phyloP scores from a whole-genome alignment of 2,888 invertebrate species.

The Amiota communis region DNA sequence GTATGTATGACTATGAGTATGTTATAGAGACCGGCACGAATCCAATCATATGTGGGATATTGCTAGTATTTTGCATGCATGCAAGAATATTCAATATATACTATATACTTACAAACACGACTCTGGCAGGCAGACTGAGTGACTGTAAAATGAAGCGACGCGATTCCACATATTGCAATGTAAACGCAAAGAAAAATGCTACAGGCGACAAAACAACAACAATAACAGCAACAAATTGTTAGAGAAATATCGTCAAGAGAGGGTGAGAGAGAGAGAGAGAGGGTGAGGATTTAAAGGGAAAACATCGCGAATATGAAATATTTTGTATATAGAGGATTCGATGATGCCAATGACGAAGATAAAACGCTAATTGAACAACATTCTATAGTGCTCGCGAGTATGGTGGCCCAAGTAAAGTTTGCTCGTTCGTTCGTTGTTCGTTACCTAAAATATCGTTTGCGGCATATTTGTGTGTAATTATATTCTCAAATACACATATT shows the following conservation, averaged over 20 bases:
- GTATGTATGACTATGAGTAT: too few species aligned
- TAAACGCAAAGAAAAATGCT: constrained; percentile 16
- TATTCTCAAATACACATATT: constrained; percentile 35
- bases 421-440: constrained; percentile 8
- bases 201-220: neutral
- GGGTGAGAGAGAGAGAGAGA: too few species aligned
- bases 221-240: constrained; percentile 7
- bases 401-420: neutral
- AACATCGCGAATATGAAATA: too few species aligned
- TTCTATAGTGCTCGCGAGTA: constrained; percentile 38
- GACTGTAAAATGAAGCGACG: constrained; percentile 14
- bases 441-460: constrained; percentile 22
- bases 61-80: too few species aligned
- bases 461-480: constrained; percentile 29
- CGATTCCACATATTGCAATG: neutral
- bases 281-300: too few species aligned
- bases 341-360: neutral
- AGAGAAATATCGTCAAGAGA: neutral
- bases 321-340: too few species aligned
- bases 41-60: too few species aligned
- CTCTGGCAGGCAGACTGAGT: neutral
- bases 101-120: too few species aligned
- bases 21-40: too few species aligned
- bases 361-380: constrained; percentile 63
- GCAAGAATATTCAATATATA: too few species aligned